Base-by-base conservation (phyloP, 2,113 vertebrate genomes). In the Oophaga pumilio region DNA sequence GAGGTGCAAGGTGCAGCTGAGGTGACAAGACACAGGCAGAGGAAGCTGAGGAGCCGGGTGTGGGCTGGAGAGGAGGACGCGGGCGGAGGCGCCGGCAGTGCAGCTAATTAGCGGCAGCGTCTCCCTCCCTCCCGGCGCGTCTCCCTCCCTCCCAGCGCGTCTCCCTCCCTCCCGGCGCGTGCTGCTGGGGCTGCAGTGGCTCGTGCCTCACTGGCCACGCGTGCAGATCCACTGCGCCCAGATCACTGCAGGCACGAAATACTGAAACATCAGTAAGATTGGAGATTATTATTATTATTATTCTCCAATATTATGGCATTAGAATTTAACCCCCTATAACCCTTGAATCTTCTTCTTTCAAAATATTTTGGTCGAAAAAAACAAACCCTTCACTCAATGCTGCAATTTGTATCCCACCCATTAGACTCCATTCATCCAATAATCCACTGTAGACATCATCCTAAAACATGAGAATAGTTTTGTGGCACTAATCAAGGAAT, bases 181-280 rank as follows among this genome's bases (percentile, higher is more conserved):
- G 84, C 84, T 43, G 50, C 24, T 33, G 14, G 8, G 74, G 73
- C 73, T 22, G 50, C 0, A 10, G 14, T 53, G 84, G 84, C 84
- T 85, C 74, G 84, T 77, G 84, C 56, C 84, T 17, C 56, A 12
- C 71, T n/a, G 84, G 82, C 82, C 71, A 64, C n/a, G 82, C 43
- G 60, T 60, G 79, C 26, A 50, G 80, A 10, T 50, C 26, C 59
- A 66, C 28, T n/a, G 59, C 26, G 15, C 6, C 17, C 71, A 76
- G 71, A 7, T 6, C 26, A 33, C 13, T 14, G 9, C 66, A 7
- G 53, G 1, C 26, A 68, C 24, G 26, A 68, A 68, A 26, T 4
- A 68, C 2, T 43, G 33, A 43, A 43, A 43, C 33, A 43, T 43
- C 33, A 5, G 33, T 43, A 43, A 43, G 3, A 43, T 43, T 43